These are phyloP conservation scores for Lycocerus yunnanus DNA, from an alignment of 2,888 invertebrate species.

Conservation along the genomic window DNA sequence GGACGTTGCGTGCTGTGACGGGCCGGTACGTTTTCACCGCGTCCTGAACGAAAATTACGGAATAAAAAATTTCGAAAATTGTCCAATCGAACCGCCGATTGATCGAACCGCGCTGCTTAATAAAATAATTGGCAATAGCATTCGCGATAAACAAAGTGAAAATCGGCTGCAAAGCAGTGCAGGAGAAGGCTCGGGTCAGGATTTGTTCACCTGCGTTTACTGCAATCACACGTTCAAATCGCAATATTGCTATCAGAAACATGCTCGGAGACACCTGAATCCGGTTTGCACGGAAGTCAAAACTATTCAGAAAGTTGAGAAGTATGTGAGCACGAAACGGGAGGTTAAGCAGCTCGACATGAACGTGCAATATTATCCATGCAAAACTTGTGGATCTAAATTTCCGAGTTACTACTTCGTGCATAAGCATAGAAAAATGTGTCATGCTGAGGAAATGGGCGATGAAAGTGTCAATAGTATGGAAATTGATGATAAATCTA, in stretches of 20 bases:
- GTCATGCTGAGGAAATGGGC: constrained; percentile 71
- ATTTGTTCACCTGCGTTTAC: constrained; percentile 71
- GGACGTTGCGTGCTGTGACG: constrained; percentile 91
- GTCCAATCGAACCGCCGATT: constrained; percentile 22
- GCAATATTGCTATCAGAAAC: constrained; percentile 84
- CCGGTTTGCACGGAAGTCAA: constrained; percentile 60
- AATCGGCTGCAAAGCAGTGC: constrained; percentile 47
- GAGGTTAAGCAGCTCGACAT: constrained; percentile 72
- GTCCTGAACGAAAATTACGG: constrained; percentile 84
- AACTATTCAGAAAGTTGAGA: constrained; percentile 40
- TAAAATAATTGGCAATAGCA: constrained; percentile 54
- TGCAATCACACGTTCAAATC: constrained; percentile 83
- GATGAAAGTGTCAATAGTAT: constrained; percentile 44
- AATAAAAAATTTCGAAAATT: constrained; percentile 36
- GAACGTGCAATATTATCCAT: constrained; percentile 89
- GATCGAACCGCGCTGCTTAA: constrained; percentile 47
- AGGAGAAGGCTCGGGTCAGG: constrained; percentile 37
- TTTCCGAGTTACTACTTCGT: constrained; percentile 94
- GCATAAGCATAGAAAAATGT: constrained; percentile 86
- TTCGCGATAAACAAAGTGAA: constrained; percentile 50
- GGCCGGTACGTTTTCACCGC: constrained; percentile 84
- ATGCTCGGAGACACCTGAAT: constrained; percentile 70
- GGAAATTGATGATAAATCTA: constrained; percentile 20
- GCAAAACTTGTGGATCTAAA: constrained; percentile 90
- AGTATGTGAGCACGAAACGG: constrained; percentile 52